Percentiles rank a stretch among this genome's conserved stretches.
Conservation (phyloP, 1,140 invertebrate species). For the Bombus superbus region DNA sequence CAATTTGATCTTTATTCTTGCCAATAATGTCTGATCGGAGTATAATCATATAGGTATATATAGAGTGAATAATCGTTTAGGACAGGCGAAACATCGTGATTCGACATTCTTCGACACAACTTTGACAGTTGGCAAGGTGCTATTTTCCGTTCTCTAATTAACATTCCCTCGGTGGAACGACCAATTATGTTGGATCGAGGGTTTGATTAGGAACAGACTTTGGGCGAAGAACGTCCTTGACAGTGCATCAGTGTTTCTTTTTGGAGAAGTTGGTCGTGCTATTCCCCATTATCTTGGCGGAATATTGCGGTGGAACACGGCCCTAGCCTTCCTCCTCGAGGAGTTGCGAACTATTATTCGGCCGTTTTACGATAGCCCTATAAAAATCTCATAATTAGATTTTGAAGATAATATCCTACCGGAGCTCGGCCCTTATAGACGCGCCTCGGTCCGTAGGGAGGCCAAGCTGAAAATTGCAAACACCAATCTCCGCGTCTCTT, state of each 20-base stretch:
- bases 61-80: background rate
- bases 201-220: slow-evolving; percentile 5
- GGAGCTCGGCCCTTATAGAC: slow-evolving; percentile 28
- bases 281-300: slow-evolving; percentile 50
- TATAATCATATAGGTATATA: too few species aligned
- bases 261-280: slow-evolving; percentile 30
- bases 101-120: background rate
- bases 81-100: background rate
- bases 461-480: slow-evolving; percentile 57
- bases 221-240: background rate
- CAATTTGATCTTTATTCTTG: too few species aligned
- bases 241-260: slow-evolving; percentile 34
- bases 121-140: background rate
- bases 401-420: slow-evolving; percentile 81
- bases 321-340: slow-evolving; percentile 2
- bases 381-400: slow-evolving; percentile 83
- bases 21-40: too few species aligned
- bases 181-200: background rate
- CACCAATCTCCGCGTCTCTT: slow-evolving; percentile 39
- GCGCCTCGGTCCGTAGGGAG: slow-evolving; percentile 3
- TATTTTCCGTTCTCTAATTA: slow-evolving; percentile 1
- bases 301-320: background rate
- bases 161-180: background rate
- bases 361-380: slow-evolving; percentile 82
- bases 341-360: slow-evolving; percentile 63